phyloP scores from a whole-genome alignment of 64 coral and sea anemone genomes.

The Hydrozoanthus tunicans region DNA sequence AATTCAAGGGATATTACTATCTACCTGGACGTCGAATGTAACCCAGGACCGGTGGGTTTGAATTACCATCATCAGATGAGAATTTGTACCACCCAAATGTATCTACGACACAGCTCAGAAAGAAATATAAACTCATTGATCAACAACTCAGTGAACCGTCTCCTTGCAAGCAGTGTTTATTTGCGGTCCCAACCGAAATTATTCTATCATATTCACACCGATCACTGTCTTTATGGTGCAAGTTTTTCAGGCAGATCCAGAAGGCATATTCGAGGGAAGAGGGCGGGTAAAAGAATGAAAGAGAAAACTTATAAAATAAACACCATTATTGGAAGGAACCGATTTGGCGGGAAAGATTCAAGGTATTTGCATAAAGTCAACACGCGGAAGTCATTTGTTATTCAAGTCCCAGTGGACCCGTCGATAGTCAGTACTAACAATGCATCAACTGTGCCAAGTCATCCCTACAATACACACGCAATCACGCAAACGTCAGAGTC shows the following conservation, averaged over 20 bases:
- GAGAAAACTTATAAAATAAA: slow-evolving; percentile 1
- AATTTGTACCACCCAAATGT: no score
- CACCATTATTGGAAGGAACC: neutral
- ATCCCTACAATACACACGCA: no score
- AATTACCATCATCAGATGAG: no score
- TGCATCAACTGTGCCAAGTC: no score
- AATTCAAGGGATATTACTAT: neutral
- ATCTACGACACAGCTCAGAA: no score
- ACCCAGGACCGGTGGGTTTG: neutral
- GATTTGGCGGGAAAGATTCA: neutral
- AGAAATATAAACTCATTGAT: no score
- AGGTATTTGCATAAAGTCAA: neutral
- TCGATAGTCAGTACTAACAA: no score
- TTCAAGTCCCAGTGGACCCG: neutral
- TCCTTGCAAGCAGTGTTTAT: no score
- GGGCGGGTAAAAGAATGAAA: neutral
- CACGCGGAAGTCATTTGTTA: neutral
- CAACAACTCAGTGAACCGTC: no score
- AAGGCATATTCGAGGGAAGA: neutral
- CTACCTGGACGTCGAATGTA: neutral
- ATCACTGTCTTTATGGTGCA: neutral
- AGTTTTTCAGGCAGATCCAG: neutral
- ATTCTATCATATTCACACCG: no score
- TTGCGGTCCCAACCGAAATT: no score
- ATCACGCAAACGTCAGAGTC: neutral